A percentile compares a stretch with the other conserved stretches of the same genome.
Conservation (phyloP, 1,140 invertebrate species). For the Philotrypesis tridentata region DNA sequence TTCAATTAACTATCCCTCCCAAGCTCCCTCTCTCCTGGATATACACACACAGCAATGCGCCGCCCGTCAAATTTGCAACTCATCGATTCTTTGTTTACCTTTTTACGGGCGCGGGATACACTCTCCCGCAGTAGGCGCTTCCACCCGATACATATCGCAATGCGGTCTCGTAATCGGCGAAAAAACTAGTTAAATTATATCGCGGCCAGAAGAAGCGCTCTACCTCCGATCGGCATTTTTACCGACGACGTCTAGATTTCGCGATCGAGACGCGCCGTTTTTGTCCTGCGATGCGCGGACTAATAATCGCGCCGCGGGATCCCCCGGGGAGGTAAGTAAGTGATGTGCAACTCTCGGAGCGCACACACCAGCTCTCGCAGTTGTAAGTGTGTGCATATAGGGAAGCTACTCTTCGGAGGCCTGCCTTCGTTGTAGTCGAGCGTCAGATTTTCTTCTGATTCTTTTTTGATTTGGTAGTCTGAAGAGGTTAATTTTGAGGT, state of each 20-base stretch:
- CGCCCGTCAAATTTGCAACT: background rate
- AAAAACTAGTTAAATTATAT: background rate
- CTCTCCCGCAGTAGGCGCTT: too few relatives aligned
- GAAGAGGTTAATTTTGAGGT: too few relatives aligned
- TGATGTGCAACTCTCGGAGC: background rate
- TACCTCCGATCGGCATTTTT: too few relatives aligned
- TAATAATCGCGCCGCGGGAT: background rate
- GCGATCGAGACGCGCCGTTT: background rate
- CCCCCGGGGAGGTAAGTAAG: background rate
- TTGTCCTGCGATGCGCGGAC: background rate
- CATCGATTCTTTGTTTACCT: background rate
- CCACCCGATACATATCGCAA: background rate
- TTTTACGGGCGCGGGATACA: background rate
- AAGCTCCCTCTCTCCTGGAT: too few relatives aligned
- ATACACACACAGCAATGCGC: too few relatives aligned
- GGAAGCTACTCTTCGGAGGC: too few relatives aligned
- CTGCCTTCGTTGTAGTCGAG: background rate
- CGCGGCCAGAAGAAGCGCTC: background rate
- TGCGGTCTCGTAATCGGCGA: background rate
- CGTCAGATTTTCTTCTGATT: background rate
- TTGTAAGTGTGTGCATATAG: background rate
- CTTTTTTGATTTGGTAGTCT: too few relatives aligned
- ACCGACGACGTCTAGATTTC: background rate
- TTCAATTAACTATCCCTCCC: slow-evolving; percentile 6
- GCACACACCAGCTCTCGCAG: background rate